Conservation (phyloP, 2,888 invertebrate genomes). For the Hypolimnas misippus region DNA sequence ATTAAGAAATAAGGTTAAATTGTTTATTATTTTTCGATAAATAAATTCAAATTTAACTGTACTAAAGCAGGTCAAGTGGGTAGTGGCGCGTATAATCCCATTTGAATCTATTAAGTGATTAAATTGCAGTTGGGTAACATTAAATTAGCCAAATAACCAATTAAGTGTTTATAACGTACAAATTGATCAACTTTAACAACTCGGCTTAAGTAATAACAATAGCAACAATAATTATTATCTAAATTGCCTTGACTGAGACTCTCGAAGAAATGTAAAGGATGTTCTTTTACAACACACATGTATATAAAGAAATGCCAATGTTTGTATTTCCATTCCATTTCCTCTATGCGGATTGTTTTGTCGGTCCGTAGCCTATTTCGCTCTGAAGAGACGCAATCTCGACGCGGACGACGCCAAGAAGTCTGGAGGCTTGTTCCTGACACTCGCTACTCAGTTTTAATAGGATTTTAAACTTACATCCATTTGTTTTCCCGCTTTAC, state of each 20-base stretch:
- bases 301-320: constrained; percentile 26
- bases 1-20: neutral
- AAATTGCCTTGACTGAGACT: constrained; percentile 4
- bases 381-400: constrained; percentile 58
- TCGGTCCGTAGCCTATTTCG: constrained; percentile 69
- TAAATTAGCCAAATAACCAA: constrained; percentile 26
- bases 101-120: constrained; percentile 37
- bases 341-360: constrained; percentile 56
- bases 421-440: constrained; percentile 49
- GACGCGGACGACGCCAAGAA: constrained; percentile 51
- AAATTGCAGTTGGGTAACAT: constrained; percentile 27
- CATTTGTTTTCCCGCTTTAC: neutral
- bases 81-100: constrained; percentile 38
- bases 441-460: constrained; percentile 14
- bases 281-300: constrained; percentile 17
- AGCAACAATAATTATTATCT: constrained; percentile 14
- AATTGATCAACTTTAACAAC: constrained; percentile 28
- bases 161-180: constrained; percentile 30
- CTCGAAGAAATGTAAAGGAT: constrained; percentile 3
- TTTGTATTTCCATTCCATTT: constrained; percentile 60
- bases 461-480: constrained; percentile 3
- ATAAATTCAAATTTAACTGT: constrained; percentile 1
- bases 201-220: constrained; percentile 17
- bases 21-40: constrained; percentile 1
- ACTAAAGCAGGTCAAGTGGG: constrained; percentile 22